Evolutionary conservation across 2,888 invertebrate species (phyloP), one percentile per base, ranked within the genome.

Genomic region (Aphelenchoides bicaudatus): DNA sequence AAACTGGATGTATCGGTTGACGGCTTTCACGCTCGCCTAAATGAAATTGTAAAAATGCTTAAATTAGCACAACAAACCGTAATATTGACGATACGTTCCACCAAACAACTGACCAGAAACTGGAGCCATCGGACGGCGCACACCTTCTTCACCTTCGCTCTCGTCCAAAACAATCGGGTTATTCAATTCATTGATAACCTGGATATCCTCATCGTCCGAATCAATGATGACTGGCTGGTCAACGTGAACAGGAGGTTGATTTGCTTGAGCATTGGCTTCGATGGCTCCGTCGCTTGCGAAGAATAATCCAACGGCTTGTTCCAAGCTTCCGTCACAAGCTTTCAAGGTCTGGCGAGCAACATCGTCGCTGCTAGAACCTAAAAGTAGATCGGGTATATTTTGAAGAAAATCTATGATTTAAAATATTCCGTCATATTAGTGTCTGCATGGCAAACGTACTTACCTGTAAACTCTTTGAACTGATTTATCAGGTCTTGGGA

Each of bases 71-170:
- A 16, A n/a, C n/a, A 16, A 56, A 25, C 30, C 55, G 28, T 43
- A 66, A 23, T 60, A 21, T 38, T 73, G 63, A 25, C 56, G 52
- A 58, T 67, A 67, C 0, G 65, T 47, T 43, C 64, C 61, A 16
- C 68, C 58, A 13, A 72, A 61, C n/a, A 72, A 48, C 5, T 61
- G 58, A 3, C 71, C 72, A 16, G 52, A 50, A 13, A 59, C 61
- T 5, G 64, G 68, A 1, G 53, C 48, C 39, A 72, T 72, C 25
- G 72, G 72, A 13, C 69, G 65, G 3, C 72, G 65, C 2, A 72
- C 68, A 23, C 56, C 56, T 25, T 70, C 67, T 6, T 66, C 59
- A n/a, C 54, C 56, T 16, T 39, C 53, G 5, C 25, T 52, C 21
- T 39, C 63, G 8, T 58, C 39, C n/a, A 25, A 31, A 16, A 38